Base-by-base conservation (phyloP, 2,797 vertebrate genomes). In the Xenops minutus region DNA sequence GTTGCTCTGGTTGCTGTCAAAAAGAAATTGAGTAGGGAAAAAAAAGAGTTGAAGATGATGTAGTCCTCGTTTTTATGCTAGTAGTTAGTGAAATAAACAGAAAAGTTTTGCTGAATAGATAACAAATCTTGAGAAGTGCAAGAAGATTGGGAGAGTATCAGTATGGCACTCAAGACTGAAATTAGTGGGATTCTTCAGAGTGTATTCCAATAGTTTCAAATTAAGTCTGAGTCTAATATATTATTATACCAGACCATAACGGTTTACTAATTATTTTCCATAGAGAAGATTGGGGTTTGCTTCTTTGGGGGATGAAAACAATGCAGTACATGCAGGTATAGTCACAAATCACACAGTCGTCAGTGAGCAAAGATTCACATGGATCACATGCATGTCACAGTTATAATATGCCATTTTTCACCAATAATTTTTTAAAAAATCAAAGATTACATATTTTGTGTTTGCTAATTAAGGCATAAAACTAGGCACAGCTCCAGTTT, bases 321-420 rank as follows among this genome's bases (percentile, higher is more conserved):
- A 67, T 18, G 17, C 26, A 84, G 14, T 14, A 39, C 2, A 19
- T 5, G 14, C 9, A 49, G n/a, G 32, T 75, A 61, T 51, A 85
- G 64, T 7, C 5, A 14, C 61, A 92, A 39, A 6, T 72, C 27
- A 54, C 6, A 12, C 5, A n/a, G 52, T 39, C 71, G 29, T 22
- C 73, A 75, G 32, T 0, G 0, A 88, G 9, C 20, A 72, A 77
- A 77, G n/a, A 48, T 27, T 61, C 37, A 59, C 2, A 3, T 5
- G 63, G 52, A 58, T 14, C 34, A 49, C 10, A 76, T 5, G 19
- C 10, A 51, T 0, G 0, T 34, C 48, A 59, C 39, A 76, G 9
- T 26, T 76, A 6, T 16, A 80, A 78, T 18, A 81, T 4, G 7
- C 2, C 13, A 48, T 32, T 82, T 32, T 27, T 56, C 32, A 59